These are phyloP conservation scores for Siderastrea radians DNA, from an alignment of 92 coral and sea anemone genomes.

Conservation along the genomic window DNA sequence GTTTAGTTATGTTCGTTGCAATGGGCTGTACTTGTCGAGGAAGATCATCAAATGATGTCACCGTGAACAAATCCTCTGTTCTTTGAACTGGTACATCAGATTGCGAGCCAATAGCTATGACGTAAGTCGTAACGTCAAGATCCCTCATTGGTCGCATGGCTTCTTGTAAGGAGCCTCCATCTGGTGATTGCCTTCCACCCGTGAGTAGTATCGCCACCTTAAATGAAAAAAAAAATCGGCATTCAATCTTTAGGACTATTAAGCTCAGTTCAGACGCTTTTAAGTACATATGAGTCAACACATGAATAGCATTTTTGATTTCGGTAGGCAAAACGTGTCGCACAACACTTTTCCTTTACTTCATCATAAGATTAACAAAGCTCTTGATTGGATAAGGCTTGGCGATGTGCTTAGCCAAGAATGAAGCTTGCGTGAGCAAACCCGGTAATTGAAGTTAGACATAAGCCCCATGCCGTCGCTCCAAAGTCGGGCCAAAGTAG, in stretches of 20 bases:
- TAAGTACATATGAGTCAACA: too few species aligned
- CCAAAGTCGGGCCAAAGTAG: too few species aligned
- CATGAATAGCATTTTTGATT: too few species aligned
- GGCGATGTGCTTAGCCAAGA: too few species aligned
- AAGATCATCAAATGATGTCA: constrained; percentile 28
- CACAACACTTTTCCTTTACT: too few species aligned
- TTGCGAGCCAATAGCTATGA: constrained; percentile 51
- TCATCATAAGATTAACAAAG: too few species aligned
- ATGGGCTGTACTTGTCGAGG: constrained; percentile 17
- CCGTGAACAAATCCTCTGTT: constrained; percentile 12
- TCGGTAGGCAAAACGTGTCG: too few species aligned
- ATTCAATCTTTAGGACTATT: not conserved
- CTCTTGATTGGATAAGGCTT: too few species aligned
- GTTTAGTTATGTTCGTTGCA: constrained; percentile 21
- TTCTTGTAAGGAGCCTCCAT: constrained; percentile 60
- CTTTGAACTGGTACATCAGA: constrained; percentile 44
- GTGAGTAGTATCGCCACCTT: constrained; percentile 65
- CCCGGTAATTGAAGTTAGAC: too few species aligned
- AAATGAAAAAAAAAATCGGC: not conserved
- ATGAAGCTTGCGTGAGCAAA: too few species aligned
- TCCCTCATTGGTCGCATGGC: constrained; percentile 60
- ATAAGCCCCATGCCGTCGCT: too few species aligned
- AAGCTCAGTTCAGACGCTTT: too few species aligned
- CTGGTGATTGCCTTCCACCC: constrained; percentile 60
- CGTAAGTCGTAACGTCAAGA: constrained; percentile 68